These are phyloP conservation scores for Danio tinwini DNA, from an alignment of 2,797 vertebrate genomes.

Conservation along the genomic window DNA sequence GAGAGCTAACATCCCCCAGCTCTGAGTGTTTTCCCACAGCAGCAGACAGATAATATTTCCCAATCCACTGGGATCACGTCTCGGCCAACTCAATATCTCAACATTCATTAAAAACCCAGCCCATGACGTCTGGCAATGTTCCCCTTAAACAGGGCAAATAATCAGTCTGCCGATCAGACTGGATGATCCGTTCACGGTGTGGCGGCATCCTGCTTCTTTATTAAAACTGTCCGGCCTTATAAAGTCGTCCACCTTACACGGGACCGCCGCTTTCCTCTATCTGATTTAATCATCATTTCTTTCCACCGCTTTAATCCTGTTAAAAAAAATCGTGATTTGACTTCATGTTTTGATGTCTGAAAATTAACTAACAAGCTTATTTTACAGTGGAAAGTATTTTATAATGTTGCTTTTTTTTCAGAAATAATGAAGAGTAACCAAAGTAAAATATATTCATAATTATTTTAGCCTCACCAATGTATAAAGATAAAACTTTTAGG, in stretches of 20 bases:
- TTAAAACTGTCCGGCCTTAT: constrained; percentile 1
- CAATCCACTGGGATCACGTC: constrained; percentile 36
- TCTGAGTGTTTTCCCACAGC: constrained; percentile 19
- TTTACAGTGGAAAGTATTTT: no score
- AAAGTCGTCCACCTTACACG: no score
- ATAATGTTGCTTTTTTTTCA: no score
- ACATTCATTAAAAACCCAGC: constrained; percentile 27
- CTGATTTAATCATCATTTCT: constrained; percentile 10
- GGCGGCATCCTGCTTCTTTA: constrained; percentile 13
- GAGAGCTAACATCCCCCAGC: constrained; percentile 27
- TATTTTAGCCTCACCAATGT: no score
- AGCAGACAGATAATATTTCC: constrained; percentile 26
- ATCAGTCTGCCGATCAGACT: constrained; percentile 5
- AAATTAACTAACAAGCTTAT: no score
- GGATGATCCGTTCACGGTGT: neutral
- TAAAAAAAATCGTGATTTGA: neutral
- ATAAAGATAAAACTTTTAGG: no score
- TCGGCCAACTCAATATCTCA: constrained; percentile 23
- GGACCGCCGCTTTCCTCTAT: neutral
- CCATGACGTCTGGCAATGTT: constrained; percentile 18
- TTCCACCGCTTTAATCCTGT: neutral
- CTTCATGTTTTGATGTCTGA: no score
- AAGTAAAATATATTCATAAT: no score
- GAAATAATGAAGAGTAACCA: no score
- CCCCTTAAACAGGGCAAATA: constrained; percentile 31